Base-by-base conservation (phyloP, 2,888 invertebrate genomes). In the Tenthredo scrophulariae region DNA sequence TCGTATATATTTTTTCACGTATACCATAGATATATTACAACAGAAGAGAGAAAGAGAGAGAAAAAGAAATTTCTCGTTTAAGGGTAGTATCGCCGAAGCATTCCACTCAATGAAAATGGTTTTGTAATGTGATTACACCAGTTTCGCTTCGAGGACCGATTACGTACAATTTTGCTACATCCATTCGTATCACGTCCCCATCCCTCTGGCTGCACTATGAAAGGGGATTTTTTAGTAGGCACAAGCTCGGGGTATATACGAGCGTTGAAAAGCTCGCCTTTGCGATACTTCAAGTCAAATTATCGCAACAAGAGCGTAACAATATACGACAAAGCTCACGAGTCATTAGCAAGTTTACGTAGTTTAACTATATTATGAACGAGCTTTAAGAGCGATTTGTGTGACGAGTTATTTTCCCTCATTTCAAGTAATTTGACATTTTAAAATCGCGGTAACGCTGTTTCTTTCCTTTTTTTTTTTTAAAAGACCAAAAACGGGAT, bases 51-150 rank as follows among this genome's bases (percentile, higher is more conserved):
- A 26, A 9, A 77, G 37, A 37, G 7, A 37, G 37, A 37, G 1
- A 37, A 37, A 37, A 72, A 40, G 40, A 72, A 72, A 72, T n/a
- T 37, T 3, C 70, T 18, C 37, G 40, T 9, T 10, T 26, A 13
- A 29, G 29, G 29, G 15, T 67, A 40, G 77, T 54, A 77, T 50
- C 77, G 77, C 15, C 22, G 75, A 22, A 54, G 33, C 2, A 50
- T 54, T 58, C 22, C 26, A 62, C 40, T 62, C 15, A 15, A 50
- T 40, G 80, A 22, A 62, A 80, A 58, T 80, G 58, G 40, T 62
- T 80, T 62, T 62, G 33, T 80, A 62, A 80, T 40, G 50, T 58
- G 62, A 80, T 80, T 80, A 80, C 43, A 22, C 72, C 15, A 26
- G 50, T 72, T 26, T 46, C 46, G 37, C 6, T 37, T 80, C 62